Conservation (phyloP, 1,140 invertebrate genomes). For the Condylostylus longicornis region DNA sequence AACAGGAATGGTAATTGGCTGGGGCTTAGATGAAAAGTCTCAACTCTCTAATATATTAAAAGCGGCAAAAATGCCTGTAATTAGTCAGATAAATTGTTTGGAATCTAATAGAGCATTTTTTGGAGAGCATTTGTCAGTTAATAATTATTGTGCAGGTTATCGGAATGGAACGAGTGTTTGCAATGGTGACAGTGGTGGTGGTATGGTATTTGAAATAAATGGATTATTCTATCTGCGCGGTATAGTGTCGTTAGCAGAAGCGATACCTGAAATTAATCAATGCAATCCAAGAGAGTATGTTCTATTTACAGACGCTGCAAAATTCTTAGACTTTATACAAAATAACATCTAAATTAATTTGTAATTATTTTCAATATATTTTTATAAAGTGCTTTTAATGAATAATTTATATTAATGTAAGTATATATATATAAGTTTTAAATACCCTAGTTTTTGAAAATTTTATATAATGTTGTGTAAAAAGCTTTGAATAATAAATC, state of each 20-base stretch:
- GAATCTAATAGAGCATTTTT: slow-evolving; percentile 12
- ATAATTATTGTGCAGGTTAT: not conserved
- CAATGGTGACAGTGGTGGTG: slow-evolving; percentile 3
- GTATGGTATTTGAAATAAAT: not conserved
- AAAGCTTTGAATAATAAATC: too few relatives aligned
- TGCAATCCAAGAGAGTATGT: slow-evolving; percentile 41
- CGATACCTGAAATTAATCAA: slow-evolving; percentile 38
- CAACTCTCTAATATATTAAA: slow-evolving; percentile 12
- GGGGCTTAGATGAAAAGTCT: slow-evolving; percentile 33
- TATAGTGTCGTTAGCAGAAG: slow-evolving; percentile 51
- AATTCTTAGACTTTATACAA: slow-evolving; percentile 54
- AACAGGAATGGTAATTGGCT: slow-evolving; percentile 43
- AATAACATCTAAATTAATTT: too few relatives aligned
- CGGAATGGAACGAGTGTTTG: slow-evolving; percentile 1
- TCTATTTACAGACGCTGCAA: slow-evolving; percentile 47
- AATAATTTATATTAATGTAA: too few relatives aligned
- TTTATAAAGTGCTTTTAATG: too few relatives aligned
- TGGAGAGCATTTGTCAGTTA: not conserved
- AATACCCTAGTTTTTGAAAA: too few relatives aligned
- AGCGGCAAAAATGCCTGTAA: slow-evolving; percentile 36
- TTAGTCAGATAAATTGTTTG: slow-evolving; percentile 31
- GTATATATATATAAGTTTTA: too few relatives aligned
- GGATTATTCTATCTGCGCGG: not conserved
- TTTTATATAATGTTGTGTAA: too few relatives aligned
- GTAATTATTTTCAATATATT: too few relatives aligned